phyloP scores from a whole-genome alignment of 2,888 invertebrate species.

The Hyposoter didymator region DNA sequence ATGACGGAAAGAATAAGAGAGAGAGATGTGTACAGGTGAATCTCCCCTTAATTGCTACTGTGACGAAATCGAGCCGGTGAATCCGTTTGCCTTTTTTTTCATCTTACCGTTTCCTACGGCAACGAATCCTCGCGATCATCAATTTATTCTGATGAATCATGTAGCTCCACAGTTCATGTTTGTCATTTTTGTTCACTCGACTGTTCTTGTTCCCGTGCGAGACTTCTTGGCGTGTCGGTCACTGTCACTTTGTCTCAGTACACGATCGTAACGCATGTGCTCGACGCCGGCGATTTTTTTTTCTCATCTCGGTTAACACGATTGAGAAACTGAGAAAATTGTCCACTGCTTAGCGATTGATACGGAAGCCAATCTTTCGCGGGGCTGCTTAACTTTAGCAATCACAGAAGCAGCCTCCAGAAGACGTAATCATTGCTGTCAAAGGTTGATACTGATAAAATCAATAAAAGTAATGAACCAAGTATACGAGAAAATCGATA shows the following conservation, averaged over 20 bases:
- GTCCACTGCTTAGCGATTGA: not conserved
- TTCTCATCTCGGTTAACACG: not conserved
- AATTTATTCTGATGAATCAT: not conserved
- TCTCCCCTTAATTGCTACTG: conserved; percentile 4
- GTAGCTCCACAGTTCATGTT: not conserved
- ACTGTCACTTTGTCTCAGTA: not conserved
- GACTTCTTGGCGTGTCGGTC: not conserved
- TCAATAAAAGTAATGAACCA: not conserved
- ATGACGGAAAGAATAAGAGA: not conserved
- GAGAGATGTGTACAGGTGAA: conserved; percentile 6
- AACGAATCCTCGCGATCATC: not conserved
- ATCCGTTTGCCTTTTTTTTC: not conserved
- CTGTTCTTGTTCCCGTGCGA: not conserved
- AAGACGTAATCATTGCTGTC: too few relatives aligned
- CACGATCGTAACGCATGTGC: not conserved
- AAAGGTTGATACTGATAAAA: not conserved
- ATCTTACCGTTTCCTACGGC: not conserved
- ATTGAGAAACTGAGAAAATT: not conserved
- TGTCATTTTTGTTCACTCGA: not conserved
- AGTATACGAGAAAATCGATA: not conserved
- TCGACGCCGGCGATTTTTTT: too few relatives aligned
- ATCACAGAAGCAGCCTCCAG: too few relatives aligned
- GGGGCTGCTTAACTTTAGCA: too few relatives aligned
- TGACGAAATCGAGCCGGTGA: not conserved
- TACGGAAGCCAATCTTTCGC: too few relatives aligned